These are phyloP conservation scores for Dicerorhinus sumatrensis DNA, from an alignment of 2,113 vertebrate species.

Conservation along the genomic window DNA sequence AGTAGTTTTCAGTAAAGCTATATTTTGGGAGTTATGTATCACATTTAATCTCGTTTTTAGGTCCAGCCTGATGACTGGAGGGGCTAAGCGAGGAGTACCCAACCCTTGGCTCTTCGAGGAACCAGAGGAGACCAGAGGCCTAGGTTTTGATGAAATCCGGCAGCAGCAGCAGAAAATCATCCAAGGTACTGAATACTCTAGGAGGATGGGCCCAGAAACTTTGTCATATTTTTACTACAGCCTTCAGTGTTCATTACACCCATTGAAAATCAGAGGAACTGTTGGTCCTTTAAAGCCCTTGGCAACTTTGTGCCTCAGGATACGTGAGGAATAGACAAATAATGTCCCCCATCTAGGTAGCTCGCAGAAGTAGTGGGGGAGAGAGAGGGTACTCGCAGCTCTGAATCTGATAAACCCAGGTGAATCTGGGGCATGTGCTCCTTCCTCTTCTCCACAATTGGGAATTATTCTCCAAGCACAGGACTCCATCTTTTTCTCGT, in stretches of 20 bases:
- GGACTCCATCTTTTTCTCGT: background rate
- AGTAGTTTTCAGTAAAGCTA: conserved; percentile 5
- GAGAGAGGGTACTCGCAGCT: too few species aligned
- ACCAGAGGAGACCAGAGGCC: conserved; percentile 93
- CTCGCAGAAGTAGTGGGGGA: background rate
- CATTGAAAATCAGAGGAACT: background rate
- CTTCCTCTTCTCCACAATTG: background rate
- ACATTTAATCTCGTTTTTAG: conserved; percentile 83
- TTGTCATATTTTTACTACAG: background rate
- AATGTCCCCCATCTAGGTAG: background rate
- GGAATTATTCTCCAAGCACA: background rate
- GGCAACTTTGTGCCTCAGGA: background rate
- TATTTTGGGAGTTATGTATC: conserved; percentile 26
- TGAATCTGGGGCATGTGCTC: background rate
- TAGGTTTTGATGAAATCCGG: conserved; percentile 93
- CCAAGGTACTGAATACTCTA: conserved; percentile 88
- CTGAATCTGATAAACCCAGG: background rate
- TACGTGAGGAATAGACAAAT: background rate
- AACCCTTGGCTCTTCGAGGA: conserved; percentile 97
- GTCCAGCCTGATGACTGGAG: conserved; percentile 91
- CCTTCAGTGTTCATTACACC: background rate
- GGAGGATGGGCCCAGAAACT: background rate
- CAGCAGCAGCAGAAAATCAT: conserved; percentile 95
- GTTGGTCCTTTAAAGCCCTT: background rate
- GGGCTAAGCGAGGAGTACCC: conserved; percentile 76